Percentiles rank a stretch among this genome's conserved stretches.
Evolutionary conservation across 2,888 invertebrate species (phyloP).

Genomic region (Apocheima hispidaria): DNA sequence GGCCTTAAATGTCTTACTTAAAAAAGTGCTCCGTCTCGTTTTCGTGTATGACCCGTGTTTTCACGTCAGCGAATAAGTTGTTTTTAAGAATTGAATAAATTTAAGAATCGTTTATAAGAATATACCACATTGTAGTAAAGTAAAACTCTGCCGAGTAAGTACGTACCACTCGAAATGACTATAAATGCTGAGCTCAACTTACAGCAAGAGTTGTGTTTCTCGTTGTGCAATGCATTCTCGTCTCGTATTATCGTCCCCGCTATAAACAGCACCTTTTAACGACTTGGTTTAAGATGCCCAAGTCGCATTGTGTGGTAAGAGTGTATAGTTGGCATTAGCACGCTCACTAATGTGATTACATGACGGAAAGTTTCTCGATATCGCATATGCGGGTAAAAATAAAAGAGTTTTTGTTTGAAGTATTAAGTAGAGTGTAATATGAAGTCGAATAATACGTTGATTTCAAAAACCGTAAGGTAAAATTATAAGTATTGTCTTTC

Average conservation of each 20-base stretch:
- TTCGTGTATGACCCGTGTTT: no score
- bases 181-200: slow-evolving; percentile 24
- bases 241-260: slow-evolving; percentile 35
- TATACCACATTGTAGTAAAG: slow-evolving; percentile 7
- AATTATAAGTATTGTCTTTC: no score
- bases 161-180: slow-evolving; percentile 10
- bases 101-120: no score
- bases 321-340: slow-evolving; percentile 4
- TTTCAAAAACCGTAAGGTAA: no score
- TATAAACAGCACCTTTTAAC: slow-evolving; percentile 53
- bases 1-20: no score
- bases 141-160: neutral
- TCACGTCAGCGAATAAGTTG: no score
- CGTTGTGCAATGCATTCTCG: slow-evolving; percentile 28
- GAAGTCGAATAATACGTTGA: neutral
- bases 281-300: slow-evolving; percentile 51
- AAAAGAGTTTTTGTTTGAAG: neutral
- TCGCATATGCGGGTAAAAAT: slow-evolving; percentile 7
- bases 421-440: neutral
- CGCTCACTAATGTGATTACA: slow-evolving; percentile 4
- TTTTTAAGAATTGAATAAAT: no score
- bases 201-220: slow-evolving; percentile 24
- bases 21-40: no score
- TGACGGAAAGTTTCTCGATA: slow-evolving; percentile 5
- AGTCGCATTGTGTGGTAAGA: slow-evolving; percentile 50